Percentiles rank a stretch among this genome's conserved stretches.
Conservation (phyloP, 53 echinoderm and acorn worm genomes). For the Temnopleurus reevesii region DNA sequence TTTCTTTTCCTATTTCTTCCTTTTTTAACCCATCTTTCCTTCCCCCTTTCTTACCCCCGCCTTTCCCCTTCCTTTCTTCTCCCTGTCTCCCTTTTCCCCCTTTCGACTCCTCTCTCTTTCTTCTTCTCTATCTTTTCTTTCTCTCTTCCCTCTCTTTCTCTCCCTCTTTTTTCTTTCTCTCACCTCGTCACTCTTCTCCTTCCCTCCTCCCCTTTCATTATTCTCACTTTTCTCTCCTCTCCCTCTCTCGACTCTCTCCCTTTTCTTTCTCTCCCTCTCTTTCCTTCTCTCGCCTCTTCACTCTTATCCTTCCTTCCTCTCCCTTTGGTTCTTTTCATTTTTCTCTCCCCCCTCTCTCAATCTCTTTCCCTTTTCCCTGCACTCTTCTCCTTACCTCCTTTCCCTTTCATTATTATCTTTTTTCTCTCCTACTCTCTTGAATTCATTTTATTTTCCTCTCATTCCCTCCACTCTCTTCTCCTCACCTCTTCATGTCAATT, state of each 20-base stretch:
- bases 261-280: too few species aligned
- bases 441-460: neutral
- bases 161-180: neutral
- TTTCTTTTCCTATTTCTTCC: too few species aligned
- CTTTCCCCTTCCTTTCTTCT: too few species aligned
- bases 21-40: too few species aligned
- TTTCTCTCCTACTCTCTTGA: neutral
- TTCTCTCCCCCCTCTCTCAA: neutral
- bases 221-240: too few species aligned
- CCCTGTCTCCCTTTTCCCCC: too few species aligned
- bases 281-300: neutral
- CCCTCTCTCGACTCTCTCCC: too few species aligned
- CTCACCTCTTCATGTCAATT: neutral
- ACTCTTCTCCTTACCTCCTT: too few species aligned
- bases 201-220: neutral
- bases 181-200: too few species aligned
- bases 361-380: neutral
- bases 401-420: neutral
- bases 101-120: too few species aligned
- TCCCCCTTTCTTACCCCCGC: too few species aligned
- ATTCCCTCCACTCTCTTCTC: neutral
- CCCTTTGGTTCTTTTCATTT: neutral
- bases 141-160: neutral
- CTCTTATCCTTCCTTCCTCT: neutral
- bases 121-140: too few species aligned